Base-by-base conservation (phyloP, 2,797 vertebrate species). In the Lagocephalus sceleratus region DNA sequence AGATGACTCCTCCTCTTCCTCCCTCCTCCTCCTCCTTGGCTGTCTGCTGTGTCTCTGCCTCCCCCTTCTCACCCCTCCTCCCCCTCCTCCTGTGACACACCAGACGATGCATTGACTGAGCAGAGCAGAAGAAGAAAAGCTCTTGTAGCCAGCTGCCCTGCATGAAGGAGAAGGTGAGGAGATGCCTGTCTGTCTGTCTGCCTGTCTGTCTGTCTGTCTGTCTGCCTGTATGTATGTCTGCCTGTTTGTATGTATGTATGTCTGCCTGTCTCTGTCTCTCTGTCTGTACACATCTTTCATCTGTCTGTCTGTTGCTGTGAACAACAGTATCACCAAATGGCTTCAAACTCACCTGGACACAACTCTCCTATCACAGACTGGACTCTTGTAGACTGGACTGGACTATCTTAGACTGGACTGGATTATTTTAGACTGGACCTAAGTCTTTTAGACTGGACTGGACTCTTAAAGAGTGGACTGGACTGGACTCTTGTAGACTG, bases 91-190 rank as follows among this genome's bases (percentile, higher is more conserved):
- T 71, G 82, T 85, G 82, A 83, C 81, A 88, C 87, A 85, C 81
- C 87, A 91, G 89, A 91, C 90, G 90, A 85, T 90, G 88, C 87
- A 83, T 89, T 90, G 90, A 90, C 86, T 86, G 82, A 88, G 85
- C 77, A 62, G 66, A 87, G 78, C 86, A 85, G 75, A 67, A 76
- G 72, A 70, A 80, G 70, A 57, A 47, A 81, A 76, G 76, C 83
- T 87, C 78, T 81, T 82, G 71, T 78, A 76, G 81, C 79, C 60
- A 60, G 71, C 20, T 22, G 16, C 21, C 38, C 80, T 84, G 83
- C 79, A 83, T 83, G 85, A 78, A 86, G 71, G 64, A 85, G 69
- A 66, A 86, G 75, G 79, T 82, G 72, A 86, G 73, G 50, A 64
- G 16, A 54, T 53, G 44, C 69, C 51, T 47, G n/a, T n/a, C n/a